Conservation (phyloP, 2,888 invertebrate genomes). For the Campoplex capitator region DNA sequence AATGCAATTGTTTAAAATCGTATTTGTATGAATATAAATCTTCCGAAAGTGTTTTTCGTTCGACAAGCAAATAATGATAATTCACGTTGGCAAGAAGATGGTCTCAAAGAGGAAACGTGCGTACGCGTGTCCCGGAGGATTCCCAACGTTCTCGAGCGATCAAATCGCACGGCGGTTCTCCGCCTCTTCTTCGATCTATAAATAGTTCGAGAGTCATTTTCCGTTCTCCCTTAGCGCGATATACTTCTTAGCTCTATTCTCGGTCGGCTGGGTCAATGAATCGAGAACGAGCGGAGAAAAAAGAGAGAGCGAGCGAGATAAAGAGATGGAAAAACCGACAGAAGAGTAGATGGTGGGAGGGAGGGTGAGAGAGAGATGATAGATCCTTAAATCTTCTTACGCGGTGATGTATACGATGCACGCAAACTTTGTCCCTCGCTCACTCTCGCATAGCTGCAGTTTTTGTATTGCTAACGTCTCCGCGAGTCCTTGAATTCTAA, state of each 20-base stretch:
- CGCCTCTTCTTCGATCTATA: slow-evolving; percentile 48
- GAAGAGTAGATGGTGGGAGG: not conserved
- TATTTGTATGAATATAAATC: not conserved
- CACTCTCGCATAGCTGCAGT: slow-evolving; percentile 36
- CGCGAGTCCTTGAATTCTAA: slow-evolving; percentile 65
- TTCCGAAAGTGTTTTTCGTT: not conserved
- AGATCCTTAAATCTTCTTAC: slow-evolving; percentile 63
- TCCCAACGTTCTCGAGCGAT: slow-evolving; percentile 47
- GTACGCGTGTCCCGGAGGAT: slow-evolving; percentile 31
- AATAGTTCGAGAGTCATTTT: slow-evolving; percentile 63
- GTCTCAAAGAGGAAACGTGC: slow-evolving; percentile 45
- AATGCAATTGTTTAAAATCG: not conserved
- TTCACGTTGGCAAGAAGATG: slow-evolving; percentile 11
- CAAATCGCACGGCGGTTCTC: slow-evolving; percentile 48
- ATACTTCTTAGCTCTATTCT: slow-evolving; percentile 74
- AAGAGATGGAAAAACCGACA: slow-evolving; percentile 6
- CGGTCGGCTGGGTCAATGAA: slow-evolving; percentile 85
- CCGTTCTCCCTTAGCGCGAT: slow-evolving; percentile 56
- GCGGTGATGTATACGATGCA: slow-evolving; percentile 43
- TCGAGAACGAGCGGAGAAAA: slow-evolving; percentile 69
- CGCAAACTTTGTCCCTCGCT: slow-evolving; percentile 53
- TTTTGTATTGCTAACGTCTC: slow-evolving; percentile 34
- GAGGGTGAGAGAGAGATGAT: slow-evolving; percentile 16
- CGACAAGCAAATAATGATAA: slow-evolving; percentile 21
- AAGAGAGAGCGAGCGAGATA: slow-evolving; percentile 21